phyloP scores from a whole-genome alignment of 2,888 invertebrate genomes.

The Gonocerus acuteangulatus region DNA sequence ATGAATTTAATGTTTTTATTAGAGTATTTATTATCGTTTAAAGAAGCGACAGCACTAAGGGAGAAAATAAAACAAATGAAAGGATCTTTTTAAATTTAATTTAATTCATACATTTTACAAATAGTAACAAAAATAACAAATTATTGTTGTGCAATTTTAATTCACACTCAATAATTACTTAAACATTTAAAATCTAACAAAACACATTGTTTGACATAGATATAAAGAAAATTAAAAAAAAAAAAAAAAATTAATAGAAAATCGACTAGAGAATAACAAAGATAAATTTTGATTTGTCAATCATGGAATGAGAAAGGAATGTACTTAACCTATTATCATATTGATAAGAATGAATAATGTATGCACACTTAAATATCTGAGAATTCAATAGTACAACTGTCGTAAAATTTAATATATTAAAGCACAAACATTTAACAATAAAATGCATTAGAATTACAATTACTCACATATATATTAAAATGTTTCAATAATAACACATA shows the following conservation, averaged over 20 bases:
- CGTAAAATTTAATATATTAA: conserved; percentile 8
- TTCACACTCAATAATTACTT: conserved; percentile 3
- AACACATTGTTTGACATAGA: too few species aligned
- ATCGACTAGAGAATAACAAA: not conserved
- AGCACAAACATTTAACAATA: conserved; percentile 18
- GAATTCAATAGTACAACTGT: not conserved
- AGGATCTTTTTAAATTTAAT: too few species aligned
- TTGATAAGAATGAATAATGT: not conserved
- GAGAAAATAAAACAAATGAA: too few species aligned
- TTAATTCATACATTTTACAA: conserved; percentile 3
- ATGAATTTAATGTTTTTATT: too few species aligned
- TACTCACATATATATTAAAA: too few species aligned
- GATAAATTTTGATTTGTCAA: not conserved
- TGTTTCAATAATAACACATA: too few species aligned
- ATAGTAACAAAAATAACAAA: conserved; percentile 19
- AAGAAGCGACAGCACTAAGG: too few species aligned
- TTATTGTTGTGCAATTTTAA: conserved; percentile 9
- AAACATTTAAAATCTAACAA: not conserved
- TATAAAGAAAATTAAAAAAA: too few species aligned
- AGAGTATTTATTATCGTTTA: too few species aligned
- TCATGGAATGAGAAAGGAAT: conserved; percentile 9
- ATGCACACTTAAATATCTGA: not conserved
- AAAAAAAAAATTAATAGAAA: not conserved
- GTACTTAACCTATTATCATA: conserved; percentile 5
- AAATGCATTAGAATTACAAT: too few species aligned